These are phyloP conservation scores for Otolemur garnettii DNA, from an alignment of 2,113 vertebrate genomes.

Conservation along the genomic window DNA sequence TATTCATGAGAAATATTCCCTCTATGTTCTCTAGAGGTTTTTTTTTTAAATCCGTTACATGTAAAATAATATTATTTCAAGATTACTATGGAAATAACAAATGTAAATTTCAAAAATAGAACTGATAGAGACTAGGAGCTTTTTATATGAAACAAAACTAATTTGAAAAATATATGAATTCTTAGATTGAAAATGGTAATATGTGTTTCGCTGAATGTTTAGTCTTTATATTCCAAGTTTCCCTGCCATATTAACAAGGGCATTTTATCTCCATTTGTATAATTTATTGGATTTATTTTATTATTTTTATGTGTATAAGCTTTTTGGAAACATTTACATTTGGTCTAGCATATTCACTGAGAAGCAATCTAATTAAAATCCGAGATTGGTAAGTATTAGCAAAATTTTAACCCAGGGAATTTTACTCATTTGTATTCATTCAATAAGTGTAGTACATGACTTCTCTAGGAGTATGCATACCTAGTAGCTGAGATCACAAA, in stretches of 20 bases:
- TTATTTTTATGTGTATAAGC: slow-evolving; percentile 52
- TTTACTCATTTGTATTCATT: slow-evolving; percentile 40
- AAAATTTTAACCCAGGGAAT: slow-evolving; percentile 9
- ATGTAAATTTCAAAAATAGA: slow-evolving; percentile 58
- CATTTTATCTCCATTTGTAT: slow-evolving; percentile 38
- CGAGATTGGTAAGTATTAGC: slow-evolving; percentile 51
- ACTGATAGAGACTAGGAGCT: slow-evolving; percentile 26
- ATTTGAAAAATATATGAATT: slow-evolving; percentile 51
- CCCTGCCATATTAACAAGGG: slow-evolving; percentile 3
- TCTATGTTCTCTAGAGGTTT: slow-evolving; percentile 55
- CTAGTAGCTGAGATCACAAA: background rate
- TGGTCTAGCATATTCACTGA: slow-evolving; percentile 9
- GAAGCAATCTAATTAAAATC: slow-evolving; percentile 62
- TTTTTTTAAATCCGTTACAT: slow-evolving; percentile 69
- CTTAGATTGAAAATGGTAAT: slow-evolving; percentile 54
- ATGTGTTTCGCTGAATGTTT: slow-evolving; percentile 37
- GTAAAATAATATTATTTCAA: slow-evolving; percentile 73
- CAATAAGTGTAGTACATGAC: background rate
- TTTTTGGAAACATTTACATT: slow-evolving; percentile 51
- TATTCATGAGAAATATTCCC: slow-evolving; percentile 64
- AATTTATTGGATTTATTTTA: slow-evolving; percentile 42
- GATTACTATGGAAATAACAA: slow-evolving; percentile 67
- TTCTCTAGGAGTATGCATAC: background rate
- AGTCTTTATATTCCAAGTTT: background rate
- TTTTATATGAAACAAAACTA: slow-evolving; percentile 65